Base-by-base conservation (phyloP, 1,140 invertebrate genomes). In the Aphis craccivora region DNA sequence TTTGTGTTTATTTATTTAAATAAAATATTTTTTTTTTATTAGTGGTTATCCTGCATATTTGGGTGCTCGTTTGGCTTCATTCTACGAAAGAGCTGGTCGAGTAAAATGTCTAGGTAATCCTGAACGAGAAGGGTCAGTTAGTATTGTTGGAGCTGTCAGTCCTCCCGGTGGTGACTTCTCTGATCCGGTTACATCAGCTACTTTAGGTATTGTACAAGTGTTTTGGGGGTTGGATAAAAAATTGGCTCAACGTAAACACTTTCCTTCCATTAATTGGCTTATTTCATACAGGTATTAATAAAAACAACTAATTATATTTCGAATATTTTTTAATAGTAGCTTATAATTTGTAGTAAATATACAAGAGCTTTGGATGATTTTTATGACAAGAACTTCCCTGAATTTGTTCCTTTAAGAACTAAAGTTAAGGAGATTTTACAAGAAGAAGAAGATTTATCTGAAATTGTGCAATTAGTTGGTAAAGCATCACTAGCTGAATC, bases 181-280 rank as follows among this genome's bases (percentile, higher is more conserved):
- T 55, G 99, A 99, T 97, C 99, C 99, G 94, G 99, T 99, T 45
- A 99, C 99, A 11, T 99, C 99, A 18, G 99, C 99, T 93, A 99
- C 99, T 43, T 97, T 99, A 90, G 98, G 99, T 97, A 99, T 99
- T 95, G 99, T 99, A 40, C 99, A 99, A 96, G 99, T 99, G 95
- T 99, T 99, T 96, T 99, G 99, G 99, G 99, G 99, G 94, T 96
- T 99, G 94, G 99, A 99, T 95, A 99, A 99, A 96, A 99, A 99
- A 95, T 96, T 99, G 88, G 99, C 99, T 7, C 99, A 99, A 96
- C 97, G 99, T 94, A 99, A 99, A 96, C 99, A 99, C 96, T 99
- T 99, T 96, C 99, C 99, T 76, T 99, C 99, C 93, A 99, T 99
- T 95, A 99, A 99, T 96, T 99, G 99, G 99, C 97, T 99, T 93